Evolutionary conservation across 2,888 invertebrate genomes (phyloP).

Genomic region (Hydriomena furcata): DNA sequence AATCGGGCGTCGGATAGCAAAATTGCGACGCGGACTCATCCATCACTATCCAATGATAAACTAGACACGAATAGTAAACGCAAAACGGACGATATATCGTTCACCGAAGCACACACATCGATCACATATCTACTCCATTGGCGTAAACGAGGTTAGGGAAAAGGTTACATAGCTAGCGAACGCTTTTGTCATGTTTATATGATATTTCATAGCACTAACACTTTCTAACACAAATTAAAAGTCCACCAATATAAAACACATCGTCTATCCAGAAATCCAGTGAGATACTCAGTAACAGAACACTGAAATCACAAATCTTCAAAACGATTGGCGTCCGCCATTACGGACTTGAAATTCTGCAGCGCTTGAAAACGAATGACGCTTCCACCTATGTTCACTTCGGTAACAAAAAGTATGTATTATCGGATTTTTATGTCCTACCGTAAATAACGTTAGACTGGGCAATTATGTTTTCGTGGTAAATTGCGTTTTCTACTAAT

Average conservation of each 20-base stretch:
- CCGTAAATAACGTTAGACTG: background rate
- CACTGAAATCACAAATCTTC: conserved; percentile 82
- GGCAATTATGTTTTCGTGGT: conserved; percentile 1
- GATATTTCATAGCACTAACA: conserved; percentile 80
- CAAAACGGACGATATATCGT: conserved; percentile 83
- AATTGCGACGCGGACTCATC: conserved; percentile 82
- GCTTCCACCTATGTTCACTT: conserved; percentile 81
- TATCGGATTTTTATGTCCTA: conserved; percentile 30
- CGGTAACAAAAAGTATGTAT: conserved; percentile 70
- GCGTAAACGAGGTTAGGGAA: conserved; percentile 91
- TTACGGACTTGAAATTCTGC: conserved; percentile 80
- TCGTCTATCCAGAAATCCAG: conserved; percentile 61
- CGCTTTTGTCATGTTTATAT: conserved; percentile 82
- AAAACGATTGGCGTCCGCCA: conserved; percentile 84
- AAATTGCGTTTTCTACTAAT: conserved; percentile 18
- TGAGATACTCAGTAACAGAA: conserved; percentile 73
- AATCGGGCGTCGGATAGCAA: conserved; percentile 81
- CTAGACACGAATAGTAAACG: conserved; percentile 73
- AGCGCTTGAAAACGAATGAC: conserved; percentile 68
- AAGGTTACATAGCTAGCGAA: conserved; percentile 86
- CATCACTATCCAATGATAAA: conserved; percentile 77
- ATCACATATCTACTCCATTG: conserved; percentile 90
- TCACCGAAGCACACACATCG: conserved; percentile 89
- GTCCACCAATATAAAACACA: conserved; percentile 69
- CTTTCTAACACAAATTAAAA: conserved; percentile 65